phyloP scores from a whole-genome alignment of 2,797 vertebrate genomes.

The Simalia tracyae region DNA sequence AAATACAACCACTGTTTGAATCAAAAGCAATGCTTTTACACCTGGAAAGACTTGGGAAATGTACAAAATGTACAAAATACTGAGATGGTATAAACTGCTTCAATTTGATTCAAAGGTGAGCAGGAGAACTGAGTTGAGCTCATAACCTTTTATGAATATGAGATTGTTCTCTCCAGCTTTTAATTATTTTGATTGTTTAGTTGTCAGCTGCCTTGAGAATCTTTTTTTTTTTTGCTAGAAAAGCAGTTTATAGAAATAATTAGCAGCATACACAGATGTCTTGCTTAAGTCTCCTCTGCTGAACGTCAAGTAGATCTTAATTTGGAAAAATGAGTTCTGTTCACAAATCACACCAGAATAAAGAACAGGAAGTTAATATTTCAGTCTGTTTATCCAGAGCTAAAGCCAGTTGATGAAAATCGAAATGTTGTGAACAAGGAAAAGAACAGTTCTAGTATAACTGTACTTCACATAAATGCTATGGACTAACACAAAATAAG shows the following conservation, averaged over 20 bases:
- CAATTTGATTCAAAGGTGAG: neutral
- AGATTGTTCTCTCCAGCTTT: neutral
- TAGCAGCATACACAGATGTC: neutral
- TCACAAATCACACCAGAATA: neutral
- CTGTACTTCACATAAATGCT: neutral
- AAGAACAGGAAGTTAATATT: neutral
- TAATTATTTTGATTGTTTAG: neutral
- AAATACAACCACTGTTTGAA: neutral
- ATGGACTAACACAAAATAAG: neutral
- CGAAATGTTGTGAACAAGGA: neutral
- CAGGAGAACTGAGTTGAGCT: neutral
- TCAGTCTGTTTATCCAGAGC: neutral
- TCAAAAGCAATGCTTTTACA: neutral
- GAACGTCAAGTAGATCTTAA: neutral
- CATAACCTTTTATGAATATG: neutral
- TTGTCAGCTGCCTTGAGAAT: neutral
- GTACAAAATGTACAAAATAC: neutral
- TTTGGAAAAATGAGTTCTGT: neutral
- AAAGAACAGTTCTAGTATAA: neutral
- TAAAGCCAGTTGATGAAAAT: neutral
- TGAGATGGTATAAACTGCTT: neutral
- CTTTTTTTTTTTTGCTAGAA: neutral
- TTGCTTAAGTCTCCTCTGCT: neutral
- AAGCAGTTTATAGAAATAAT: neutral
- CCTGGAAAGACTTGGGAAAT: neutral